Base-by-base conservation (phyloP, 2,113 vertebrate genomes). In the Platysternon megacephalum region DNA sequence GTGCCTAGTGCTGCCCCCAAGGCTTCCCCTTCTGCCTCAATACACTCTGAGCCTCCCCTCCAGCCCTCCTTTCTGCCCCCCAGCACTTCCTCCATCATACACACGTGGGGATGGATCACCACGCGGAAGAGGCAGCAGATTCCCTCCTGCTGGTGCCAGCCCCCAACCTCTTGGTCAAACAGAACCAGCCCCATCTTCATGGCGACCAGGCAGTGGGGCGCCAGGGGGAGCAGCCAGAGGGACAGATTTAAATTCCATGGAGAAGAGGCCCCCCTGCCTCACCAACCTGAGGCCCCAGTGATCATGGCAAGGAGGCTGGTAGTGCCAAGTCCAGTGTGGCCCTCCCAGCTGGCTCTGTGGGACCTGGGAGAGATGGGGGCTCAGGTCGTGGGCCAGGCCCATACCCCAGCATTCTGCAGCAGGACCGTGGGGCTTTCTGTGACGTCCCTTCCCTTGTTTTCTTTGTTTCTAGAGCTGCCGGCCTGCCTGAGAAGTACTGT, bases 401-500 rank as follows among this genome's bases (percentile, higher is more conserved):
- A 46, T 46, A 46, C 32, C 29, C 13, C 29, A 29, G n/a, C 48
- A 72, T 74, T 8, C 42, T 0, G 1, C 44, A 32, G 7, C 0
- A 0, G 22, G 51, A 29, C 21, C 11, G 1, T 0, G 4, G 4
- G 11, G 16, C 68, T 32, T 17, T 2, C 4, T 32, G 21, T 13
- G 44, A 74, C 11, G 7, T 10, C 4, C 21, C 29, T 87, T 90
- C 42, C 16, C 39, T 44, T 44, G 95, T 21, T 74, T 11, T 12
- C 87, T 61, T 32, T 51, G 32, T 84, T 26, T 80, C 4, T 97
- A 99, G 99, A 97, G 98, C 97, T 6, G 98, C 98, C 0, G 99
- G 99, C 8, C 98, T 99, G 56, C 98, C 99, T 0, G 99, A 99
- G 76, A 99, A 99, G 82, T 99, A 99, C 95, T 99, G 98, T 88